Evolutionary conservation across 2,113 vertebrate genomes (phyloP).

Genomic region (Tragelaphus imberbis): DNA sequence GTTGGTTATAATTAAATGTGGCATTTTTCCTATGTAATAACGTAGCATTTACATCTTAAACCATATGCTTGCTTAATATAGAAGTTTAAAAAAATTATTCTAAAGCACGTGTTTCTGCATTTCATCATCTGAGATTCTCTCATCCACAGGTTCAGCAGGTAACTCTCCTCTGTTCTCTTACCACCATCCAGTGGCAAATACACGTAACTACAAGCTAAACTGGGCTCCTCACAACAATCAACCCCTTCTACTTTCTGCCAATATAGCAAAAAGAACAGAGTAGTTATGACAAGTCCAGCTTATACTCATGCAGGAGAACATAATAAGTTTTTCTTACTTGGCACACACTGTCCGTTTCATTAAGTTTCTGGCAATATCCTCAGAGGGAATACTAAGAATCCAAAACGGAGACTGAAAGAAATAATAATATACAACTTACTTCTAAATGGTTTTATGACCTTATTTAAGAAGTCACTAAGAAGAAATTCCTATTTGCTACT

Average conservation of each 20-base stretch:
- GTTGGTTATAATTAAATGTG: neutral
- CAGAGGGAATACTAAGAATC: conserved; percentile 89
- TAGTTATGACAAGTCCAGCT: neutral
- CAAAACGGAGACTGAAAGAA: conserved; percentile 93
- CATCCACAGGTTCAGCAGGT: neutral
- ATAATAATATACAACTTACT: conserved; percentile 18
- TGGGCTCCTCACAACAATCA: too few species aligned
- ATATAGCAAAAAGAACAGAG: neutral
- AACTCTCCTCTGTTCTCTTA: neutral
- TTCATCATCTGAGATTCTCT: neutral
- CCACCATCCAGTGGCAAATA: neutral
- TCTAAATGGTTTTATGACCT: neutral
- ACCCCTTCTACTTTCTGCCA: neutral
- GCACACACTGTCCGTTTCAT: conserved; percentile 97
- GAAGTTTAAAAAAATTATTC: neutral
- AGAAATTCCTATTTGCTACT: neutral
- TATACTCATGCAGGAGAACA: neutral
- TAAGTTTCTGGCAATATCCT: conserved; percentile 88
- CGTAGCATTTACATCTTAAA: neutral
- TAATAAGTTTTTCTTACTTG: conserved; percentile 84
- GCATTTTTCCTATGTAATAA: neutral
- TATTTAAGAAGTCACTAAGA: neutral
- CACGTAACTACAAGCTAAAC: neutral
- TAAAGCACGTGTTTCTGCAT: neutral
- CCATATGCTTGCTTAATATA: neutral